phyloP scores from a whole-genome alignment of 1,140 invertebrate genomes.

The Drosophila takahashii region DNA sequence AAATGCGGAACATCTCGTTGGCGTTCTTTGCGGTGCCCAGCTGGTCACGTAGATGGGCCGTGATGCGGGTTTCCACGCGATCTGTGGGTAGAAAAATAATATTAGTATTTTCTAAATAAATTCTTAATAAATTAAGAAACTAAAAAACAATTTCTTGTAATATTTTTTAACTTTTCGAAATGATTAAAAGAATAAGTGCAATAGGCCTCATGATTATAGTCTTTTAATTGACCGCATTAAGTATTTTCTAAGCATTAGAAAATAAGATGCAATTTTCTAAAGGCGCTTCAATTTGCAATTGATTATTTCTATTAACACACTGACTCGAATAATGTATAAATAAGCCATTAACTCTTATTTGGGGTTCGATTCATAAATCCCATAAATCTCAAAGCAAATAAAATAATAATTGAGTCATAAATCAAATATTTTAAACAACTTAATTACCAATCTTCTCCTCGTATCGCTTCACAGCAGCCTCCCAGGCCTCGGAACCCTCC shows the following conservation, averaged over 20 bases:
- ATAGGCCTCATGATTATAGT: too few relatives aligned
- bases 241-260: not conserved
- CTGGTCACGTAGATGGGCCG: slow-evolving; percentile 97
- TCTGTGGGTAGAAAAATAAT: slow-evolving; percentile 84
- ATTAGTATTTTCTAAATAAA: not conserved
- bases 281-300: not conserved
- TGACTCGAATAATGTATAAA: not conserved
- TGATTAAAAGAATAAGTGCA: too few relatives aligned
- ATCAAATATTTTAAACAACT: too few relatives aligned
- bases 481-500: slow-evolving; percentile 98
- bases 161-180: too few relatives aligned
- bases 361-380: too few relatives aligned
- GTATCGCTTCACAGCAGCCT: slow-evolving; percentile 97
- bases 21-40: slow-evolving; percentile 99
- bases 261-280: not conserved
- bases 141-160: too few relatives aligned
- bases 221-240: too few relatives aligned
- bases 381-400: too few relatives aligned
- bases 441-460: slow-evolving; percentile 96
- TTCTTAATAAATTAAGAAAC: too few relatives aligned
- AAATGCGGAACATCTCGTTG: slow-evolving; percentile 99
- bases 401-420: too few relatives aligned
- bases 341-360: not conserved
- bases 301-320: not conserved
- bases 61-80: slow-evolving; percentile 98